These are phyloP conservation scores for Bolinopsis microptera DNA, from an alignment of 37 sponge, comb jelly and placozoan species.

Conservation along the genomic window DNA sequence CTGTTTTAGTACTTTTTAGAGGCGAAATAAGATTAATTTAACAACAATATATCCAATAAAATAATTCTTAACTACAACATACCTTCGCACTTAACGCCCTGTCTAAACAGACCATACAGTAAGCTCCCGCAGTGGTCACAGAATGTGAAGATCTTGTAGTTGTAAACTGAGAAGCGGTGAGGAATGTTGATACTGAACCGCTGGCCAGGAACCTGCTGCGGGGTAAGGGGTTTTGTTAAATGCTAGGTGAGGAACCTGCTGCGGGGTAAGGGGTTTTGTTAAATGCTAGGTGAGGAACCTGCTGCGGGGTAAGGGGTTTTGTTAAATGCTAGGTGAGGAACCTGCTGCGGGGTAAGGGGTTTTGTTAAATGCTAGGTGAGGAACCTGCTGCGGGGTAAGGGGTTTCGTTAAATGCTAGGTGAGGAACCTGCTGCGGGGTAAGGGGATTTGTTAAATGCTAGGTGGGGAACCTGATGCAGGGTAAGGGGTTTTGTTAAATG, in stretches of 20 bases:
- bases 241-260: neutral
- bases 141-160: conserved; percentile 85
- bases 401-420: too few species aligned
- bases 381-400: too few species aligned
- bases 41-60: too few species aligned
- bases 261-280: neutral
- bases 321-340: neutral
- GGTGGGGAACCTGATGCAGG: too few species aligned
- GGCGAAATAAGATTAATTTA: too few species aligned
- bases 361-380: neutral
- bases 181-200: conserved; percentile 94
- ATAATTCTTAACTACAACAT: too few species aligned
- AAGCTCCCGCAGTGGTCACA: conserved; percentile 95
- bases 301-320: neutral
- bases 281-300: neutral
- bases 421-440: too few species aligned
- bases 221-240: neutral
- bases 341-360: neutral
- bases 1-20: too few species aligned
- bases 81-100: conserved; percentile 92
- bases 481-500: too few species aligned
- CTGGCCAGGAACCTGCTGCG: conserved; percentile 56
- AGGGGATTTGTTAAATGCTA: too few species aligned
- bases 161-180: conserved; percentile 89
- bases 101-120: conserved; percentile 86